Conservation (phyloP, 2,113 vertebrate species). For the Gyps fulvus region DNA sequence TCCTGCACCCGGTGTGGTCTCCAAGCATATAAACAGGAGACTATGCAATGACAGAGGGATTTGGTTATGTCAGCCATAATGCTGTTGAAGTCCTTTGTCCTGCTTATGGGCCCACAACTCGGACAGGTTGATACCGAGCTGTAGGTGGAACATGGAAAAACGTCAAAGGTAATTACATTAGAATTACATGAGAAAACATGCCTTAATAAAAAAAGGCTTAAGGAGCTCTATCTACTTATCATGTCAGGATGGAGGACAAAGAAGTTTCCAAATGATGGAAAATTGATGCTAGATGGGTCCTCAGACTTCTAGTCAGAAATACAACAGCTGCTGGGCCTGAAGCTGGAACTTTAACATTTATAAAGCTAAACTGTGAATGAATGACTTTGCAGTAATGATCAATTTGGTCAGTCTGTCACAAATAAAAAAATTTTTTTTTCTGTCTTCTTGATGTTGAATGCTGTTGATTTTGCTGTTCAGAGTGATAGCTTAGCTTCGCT, state of each 20-base stretch:
- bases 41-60: neutral
- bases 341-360: neutral
- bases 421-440: neutral
- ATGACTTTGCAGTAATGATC: neutral
- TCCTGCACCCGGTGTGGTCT: neutral
- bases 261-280: neutral
- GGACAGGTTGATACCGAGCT: neutral
- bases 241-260: neutral
- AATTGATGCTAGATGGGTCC: neutral
- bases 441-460: neutral
- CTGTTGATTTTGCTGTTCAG: neutral
- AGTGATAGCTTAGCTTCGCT: neutral
- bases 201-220: neutral
- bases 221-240: neutral
- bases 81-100: neutral
- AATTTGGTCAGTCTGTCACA: neutral
- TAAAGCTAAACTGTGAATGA: neutral
- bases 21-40: neutral
- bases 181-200: neutral
- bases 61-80: neutral
- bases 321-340: rapidly evolving
- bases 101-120: neutral
- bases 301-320: neutral
- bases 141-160: neutral
- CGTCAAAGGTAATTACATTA: neutral